A percentile compares a stretch with the other conserved stretches of the same genome.
These are phyloP conservation scores for Drosophila cardini DNA, from an alignment of 1,140 invertebrate genomes.

Conservation along the genomic window DNA sequence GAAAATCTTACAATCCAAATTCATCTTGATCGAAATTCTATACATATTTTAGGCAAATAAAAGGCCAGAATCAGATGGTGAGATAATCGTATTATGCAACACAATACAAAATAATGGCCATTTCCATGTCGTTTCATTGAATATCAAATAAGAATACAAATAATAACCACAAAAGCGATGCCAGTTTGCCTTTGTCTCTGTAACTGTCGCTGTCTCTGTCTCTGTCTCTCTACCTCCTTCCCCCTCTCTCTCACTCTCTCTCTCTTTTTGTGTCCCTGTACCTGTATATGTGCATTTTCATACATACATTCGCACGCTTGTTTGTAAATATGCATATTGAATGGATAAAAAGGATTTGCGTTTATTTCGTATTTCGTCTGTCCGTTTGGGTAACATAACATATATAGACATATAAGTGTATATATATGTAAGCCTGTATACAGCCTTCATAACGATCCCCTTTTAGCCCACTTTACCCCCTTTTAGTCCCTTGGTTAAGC, in stretches of 20 bases:
- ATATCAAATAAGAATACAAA: constrained; percentile 73
- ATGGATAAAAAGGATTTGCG: constrained; percentile 75
- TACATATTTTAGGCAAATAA: constrained; percentile 52
- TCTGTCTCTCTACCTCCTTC: neutral
- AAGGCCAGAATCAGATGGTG: constrained; percentile 38
- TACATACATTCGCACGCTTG: constrained; percentile 1
- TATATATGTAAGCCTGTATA: neutral
- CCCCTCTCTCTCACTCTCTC: neutral
- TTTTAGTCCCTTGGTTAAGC: constrained; percentile 29
- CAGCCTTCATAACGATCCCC: constrained; percentile 20
- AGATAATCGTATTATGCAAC: constrained; percentile 72
- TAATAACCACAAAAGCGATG: constrained; percentile 73
- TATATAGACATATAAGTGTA: neutral
- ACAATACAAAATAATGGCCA: constrained; percentile 64
- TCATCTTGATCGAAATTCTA: constrained; percentile 4
- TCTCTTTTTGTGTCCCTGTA: constrained; percentile 20
- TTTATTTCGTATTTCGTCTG: constrained; percentile 65
- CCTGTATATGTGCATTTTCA: neutral
- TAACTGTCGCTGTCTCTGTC: neutral
- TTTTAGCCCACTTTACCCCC: neutral
- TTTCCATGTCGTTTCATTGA: constrained; percentile 73
- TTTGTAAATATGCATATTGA: constrained; percentile 65
- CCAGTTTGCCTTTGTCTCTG: constrained; percentile 19
- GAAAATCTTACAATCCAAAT: constrained; percentile 11
- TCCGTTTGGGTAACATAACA: constrained; percentile 23